A percentile compares a stretch with the other conserved stretches of the same genome.
phyloP scores from a whole-genome alignment of 2,888 invertebrate species.

The Loripinus fragilis region DNA sequence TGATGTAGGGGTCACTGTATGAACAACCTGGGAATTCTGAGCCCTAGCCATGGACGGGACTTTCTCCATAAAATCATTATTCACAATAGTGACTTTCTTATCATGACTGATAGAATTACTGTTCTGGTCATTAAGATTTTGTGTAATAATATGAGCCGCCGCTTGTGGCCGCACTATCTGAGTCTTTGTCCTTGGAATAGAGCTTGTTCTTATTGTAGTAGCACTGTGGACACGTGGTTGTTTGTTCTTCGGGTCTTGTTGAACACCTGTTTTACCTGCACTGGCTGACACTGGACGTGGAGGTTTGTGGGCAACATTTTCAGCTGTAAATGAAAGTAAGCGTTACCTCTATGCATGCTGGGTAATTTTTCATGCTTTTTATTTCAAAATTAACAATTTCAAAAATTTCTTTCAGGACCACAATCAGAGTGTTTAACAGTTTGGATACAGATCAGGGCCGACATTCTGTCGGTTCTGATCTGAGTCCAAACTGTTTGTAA shows the following conservation, averaged over 20 bases:
- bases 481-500: no score
- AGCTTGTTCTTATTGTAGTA: conserved; percentile 58
- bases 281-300: conserved; percentile 72
- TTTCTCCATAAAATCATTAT: conserved; percentile 73
- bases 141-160: conserved; percentile 77
- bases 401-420: no score
- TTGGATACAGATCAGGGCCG: no score
- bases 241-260: conserved; percentile 45
- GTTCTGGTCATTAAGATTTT: conserved; percentile 34
- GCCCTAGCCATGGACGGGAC: conserved; percentile 57
- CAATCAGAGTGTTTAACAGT: no score
- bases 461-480: no score
- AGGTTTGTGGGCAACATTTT: conserved; percentile 43
- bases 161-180: conserved; percentile 73
- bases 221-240: conserved; percentile 68
- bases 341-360: no score
- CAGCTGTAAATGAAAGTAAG: background rate
- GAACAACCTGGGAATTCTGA: conserved; percentile 25
- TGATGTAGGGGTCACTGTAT: conserved; percentile 40
- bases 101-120: conserved; percentile 20
- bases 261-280: conserved; percentile 36
- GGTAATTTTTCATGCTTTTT: no score
- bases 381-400: no score
- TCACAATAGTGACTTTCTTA: conserved; percentile 68
- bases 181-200: conserved; percentile 59